phyloP scores from a whole-genome alignment of 2,888 invertebrate genomes.

The Apotomis capreana region DNA sequence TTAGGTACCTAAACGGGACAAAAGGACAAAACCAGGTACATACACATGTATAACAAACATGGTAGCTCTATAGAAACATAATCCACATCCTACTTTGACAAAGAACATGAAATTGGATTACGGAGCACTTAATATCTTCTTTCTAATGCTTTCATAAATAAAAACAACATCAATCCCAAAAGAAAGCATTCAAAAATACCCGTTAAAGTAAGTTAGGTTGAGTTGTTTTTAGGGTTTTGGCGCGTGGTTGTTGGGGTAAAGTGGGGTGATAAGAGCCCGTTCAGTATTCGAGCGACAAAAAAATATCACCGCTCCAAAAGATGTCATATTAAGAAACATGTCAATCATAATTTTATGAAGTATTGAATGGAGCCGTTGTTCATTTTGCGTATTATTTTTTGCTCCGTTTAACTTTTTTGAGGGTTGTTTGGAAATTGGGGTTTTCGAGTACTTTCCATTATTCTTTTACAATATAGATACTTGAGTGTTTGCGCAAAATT shows the following conservation, averaged over 20 bases:
- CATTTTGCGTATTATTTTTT: constrained; percentile 76
- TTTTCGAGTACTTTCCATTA: constrained; percentile 60
- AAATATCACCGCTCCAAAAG: constrained; percentile 79
- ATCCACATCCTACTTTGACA: constrained; percentile 81
- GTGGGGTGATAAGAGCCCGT: constrained; percentile 46
- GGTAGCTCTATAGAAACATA: constrained; percentile 77
- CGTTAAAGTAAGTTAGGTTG: constrained; percentile 6
- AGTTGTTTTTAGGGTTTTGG: constrained; percentile 36
- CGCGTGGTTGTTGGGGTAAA: constrained; percentile 40
- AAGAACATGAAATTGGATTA: constrained; percentile 82
- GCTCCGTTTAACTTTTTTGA: constrained; percentile 61
- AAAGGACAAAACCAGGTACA: constrained; percentile 70
- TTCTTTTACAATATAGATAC: constrained; percentile 56
- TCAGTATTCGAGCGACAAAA: constrained; percentile 75
- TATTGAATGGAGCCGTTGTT: constrained; percentile 74
- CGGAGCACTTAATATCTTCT: constrained; percentile 79
- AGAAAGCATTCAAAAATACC: constrained; percentile 34
- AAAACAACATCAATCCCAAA: constrained; percentile 51
- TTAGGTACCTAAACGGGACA: constrained; percentile 60
- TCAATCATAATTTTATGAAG: constrained; percentile 83
- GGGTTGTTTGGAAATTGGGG: constrained; percentile 58
- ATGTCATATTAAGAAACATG: constrained; percentile 84
- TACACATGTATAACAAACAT: constrained; percentile 74
- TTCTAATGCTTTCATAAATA: constrained; percentile 65
- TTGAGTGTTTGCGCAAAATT: constrained; percentile 64